Conservation (phyloP, 2,888 invertebrate genomes). For the Drosophila kambysellisi region DNA sequence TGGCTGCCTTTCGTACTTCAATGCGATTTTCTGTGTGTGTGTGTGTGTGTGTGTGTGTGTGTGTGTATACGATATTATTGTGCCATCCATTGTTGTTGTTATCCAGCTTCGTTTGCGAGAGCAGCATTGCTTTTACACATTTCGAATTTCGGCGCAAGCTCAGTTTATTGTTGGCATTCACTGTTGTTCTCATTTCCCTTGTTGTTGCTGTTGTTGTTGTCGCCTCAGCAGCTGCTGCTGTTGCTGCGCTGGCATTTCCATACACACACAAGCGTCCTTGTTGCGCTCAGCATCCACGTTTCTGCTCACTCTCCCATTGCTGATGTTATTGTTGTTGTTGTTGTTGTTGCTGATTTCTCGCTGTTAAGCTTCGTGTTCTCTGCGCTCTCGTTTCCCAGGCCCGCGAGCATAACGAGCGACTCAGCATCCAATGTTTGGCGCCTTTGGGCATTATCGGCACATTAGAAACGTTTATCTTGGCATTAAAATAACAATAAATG, state of each 20-base stretch:
- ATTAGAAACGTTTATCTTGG: constrained; percentile 37
- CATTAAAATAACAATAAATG: constrained; percentile 26
- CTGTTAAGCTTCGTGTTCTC: constrained; percentile 47
- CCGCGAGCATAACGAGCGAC: constrained; percentile 48
- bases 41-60: constrained; percentile 1
- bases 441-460: constrained; percentile 42
- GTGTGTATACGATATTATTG: constrained; percentile 38
- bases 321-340: constrained; percentile 2
- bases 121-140: constrained; percentile 50
- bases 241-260: constrained; percentile 62
- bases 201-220: constrained; percentile 42
- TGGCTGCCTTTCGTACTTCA: constrained; percentile 50
- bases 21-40: constrained; percentile 25
- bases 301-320: constrained; percentile 13
- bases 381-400: constrained; percentile 57
- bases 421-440: constrained; percentile 49
- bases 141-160: constrained; percentile 76
- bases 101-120: constrained; percentile 60
- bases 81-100: constrained; percentile 63
- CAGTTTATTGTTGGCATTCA: constrained; percentile 75
- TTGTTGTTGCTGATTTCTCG: constrained; percentile 26
- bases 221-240: constrained; percentile 41
- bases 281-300: constrained; percentile 73
- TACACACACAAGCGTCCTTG: constrained; percentile 60
- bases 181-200: constrained; percentile 41